Base-by-base conservation (phyloP, 1,140 invertebrate genomes). In the Latrodectus geometricus region DNA sequence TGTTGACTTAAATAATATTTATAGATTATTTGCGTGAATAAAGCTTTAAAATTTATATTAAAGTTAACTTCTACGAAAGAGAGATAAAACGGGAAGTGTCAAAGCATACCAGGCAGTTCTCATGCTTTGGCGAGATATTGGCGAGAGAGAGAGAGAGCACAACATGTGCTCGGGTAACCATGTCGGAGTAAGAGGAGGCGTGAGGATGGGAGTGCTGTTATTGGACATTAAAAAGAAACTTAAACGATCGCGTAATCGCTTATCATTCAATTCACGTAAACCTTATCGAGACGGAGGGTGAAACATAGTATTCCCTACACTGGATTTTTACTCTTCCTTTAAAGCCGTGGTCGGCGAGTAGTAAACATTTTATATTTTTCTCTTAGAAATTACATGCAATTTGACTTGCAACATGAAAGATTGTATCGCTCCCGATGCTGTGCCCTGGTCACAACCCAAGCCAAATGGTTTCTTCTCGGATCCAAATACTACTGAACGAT, bases 401-500 rank as follows among this genome's bases (percentile, higher is more conserved):
- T 69, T 21, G 48, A 56, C 21, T 11, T n/a, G 14, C 21, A 86
- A 49, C 11, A 88, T 85, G 87, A 50, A 17, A 35, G 35, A 35
- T 35, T 35, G 35, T 35, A 1, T 35, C 35, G 35, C 35, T 35
- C 35, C 35, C 35, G 35, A 35, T 35, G 35, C 35, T 35, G 35
- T 35, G 1, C 35, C 35, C 35, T 35, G 35, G 35, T 35, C 35
- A 35, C 35, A 35, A 35, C 35, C 35, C 35, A 35, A 35, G 5
- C 35, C 35, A 35, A 35, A 35, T 14, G 77, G 79, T n/a, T 23
- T 48, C 23, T 50, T 88, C 11, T 81, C 81, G 14, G 80, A 80
- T 61, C 87, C 87, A 5, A 75, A 72, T 8, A 88, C 87, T 4
- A 85, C 80, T 77, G 87, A 72, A 50, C 80, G 87, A 52, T 88